Percentiles rank a stretch among this genome's conserved stretches.
Evolutionary conservation across 2,888 invertebrate genomes (phyloP).

Genomic region (Amphimallon solstitiale): DNA sequence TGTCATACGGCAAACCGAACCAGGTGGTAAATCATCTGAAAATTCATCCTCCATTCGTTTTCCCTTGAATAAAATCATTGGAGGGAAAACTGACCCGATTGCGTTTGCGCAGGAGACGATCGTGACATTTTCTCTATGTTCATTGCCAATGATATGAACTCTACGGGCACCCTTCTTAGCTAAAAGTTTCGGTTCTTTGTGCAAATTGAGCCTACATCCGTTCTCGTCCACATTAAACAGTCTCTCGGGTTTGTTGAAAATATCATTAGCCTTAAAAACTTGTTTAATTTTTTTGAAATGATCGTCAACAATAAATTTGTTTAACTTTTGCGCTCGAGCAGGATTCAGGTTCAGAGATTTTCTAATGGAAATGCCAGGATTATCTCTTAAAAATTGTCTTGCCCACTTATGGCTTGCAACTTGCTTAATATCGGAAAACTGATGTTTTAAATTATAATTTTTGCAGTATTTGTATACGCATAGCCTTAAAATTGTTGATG

Average conservation of each 20-base stretch:
- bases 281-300: no score
- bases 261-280: neutral
- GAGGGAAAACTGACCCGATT: slow-evolving; percentile 51
- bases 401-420: no score
- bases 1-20: slow-evolving; percentile 46
- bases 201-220: slow-evolving; percentile 50
- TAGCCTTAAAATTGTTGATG: no score
- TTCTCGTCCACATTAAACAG: slow-evolving; percentile 51
- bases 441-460: no score
- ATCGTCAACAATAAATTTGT: slow-evolving; percentile 1
- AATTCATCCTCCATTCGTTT: slow-evolving; percentile 47
- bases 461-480: no score
- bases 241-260: slow-evolving; percentile 44
- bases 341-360: slow-evolving; percentile 47
- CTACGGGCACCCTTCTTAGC: slow-evolving; percentile 52
- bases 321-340: slow-evolving; percentile 47
- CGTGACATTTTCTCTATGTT: slow-evolving; percentile 56
- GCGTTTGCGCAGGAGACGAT: slow-evolving; percentile 54
- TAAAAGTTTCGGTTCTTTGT: slow-evolving; percentile 49
- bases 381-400: no score
- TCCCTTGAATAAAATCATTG: slow-evolving; percentile 53
- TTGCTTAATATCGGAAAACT: no score
- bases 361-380: no score
- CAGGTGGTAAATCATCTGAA: slow-evolving; percentile 46
- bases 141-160: slow-evolving; percentile 50